Conservation (phyloP, 1,140 invertebrate genomes). For the Drosophila teissieri region DNA sequence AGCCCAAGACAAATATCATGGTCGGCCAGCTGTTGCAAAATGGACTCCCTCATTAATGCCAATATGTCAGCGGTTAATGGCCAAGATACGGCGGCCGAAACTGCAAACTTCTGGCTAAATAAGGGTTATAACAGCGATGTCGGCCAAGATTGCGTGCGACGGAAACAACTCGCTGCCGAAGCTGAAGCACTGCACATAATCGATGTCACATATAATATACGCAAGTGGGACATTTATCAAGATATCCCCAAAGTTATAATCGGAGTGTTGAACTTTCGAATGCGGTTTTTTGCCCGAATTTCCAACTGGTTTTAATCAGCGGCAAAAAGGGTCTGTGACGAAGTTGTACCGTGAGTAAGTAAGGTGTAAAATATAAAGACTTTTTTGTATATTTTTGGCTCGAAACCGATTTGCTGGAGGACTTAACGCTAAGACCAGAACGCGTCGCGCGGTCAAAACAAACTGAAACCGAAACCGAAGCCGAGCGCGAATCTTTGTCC, state of each 20-base stretch:
- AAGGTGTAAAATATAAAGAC: neutral
- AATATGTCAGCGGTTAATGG: slow-evolving; percentile 20
- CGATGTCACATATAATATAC: slow-evolving; percentile 24
- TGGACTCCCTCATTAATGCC: neutral
- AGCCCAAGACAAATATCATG: neutral
- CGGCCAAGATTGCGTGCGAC: slow-evolving; percentile 18
- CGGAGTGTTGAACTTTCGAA: slow-evolving; percentile 30
- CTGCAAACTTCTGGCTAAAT: slow-evolving; percentile 14
- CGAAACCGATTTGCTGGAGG: slow-evolving; percentile 4
- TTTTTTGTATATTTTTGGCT: slow-evolving; percentile 1
- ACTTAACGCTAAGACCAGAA: slow-evolving; percentile 31
- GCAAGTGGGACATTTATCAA: slow-evolving; percentile 13
- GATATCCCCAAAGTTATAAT: slow-evolving; percentile 17
- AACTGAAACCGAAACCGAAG: slow-evolving; percentile 63
- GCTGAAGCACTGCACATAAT: slow-evolving; percentile 39
- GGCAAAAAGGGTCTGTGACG: neutral
- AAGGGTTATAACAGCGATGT: slow-evolving; percentile 11
- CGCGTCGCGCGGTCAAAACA: slow-evolving; percentile 60
- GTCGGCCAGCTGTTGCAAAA: neutral
- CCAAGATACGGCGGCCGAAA: slow-evolving; percentile 16
- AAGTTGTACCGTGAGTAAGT: slow-evolving; percentile 12
- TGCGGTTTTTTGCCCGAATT: slow-evolving; percentile 16
- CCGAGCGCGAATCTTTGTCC: slow-evolving; percentile 33
- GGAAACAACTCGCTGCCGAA: slow-evolving; percentile 7
- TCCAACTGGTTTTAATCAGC: slow-evolving; percentile 13